Evolutionary conservation across 1,140 invertebrate genomes (phyloP), one percentile per base, ranked within the genome.

Genomic region (Hydropsyche tenuis): DNA sequence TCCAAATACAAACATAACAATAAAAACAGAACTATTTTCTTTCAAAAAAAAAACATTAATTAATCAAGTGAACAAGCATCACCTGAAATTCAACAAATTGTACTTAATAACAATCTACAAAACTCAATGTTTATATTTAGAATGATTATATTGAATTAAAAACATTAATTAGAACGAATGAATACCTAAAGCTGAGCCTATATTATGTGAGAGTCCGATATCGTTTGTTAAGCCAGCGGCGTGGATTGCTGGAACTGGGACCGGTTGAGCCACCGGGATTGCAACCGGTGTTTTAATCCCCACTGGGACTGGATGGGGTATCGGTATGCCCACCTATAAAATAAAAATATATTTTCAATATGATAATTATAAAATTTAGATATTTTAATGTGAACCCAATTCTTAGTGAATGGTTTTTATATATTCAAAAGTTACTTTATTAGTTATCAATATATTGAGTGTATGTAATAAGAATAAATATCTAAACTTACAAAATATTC

Each of bases 291-390:
- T 83, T 12, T 81, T 71, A 3, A 85, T 81, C 16, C 83, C 80
- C 0, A 85, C 83, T 37, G 84, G 82, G 78, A 83, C 84, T 7
- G 84, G 84, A 25, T 81, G 80, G 0, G 84, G 84, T 3, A 85
- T 80, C 22, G 84, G 84, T 0, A 85, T 79, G 60, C 83, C 84
- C 20, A 85, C 82, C 84, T 84, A 75, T 11, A 80, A 78, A 12
- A 51, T 16, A 51, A 3, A 51, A 20, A 51, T 51, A n/a, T 51
- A 16, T 16, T 37, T 51, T 51, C 14, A 16, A 20, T 5, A 51
- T 51, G 14, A 51, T 51, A 5, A 14, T 51, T 51, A 51, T 51
- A 16, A 51, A 51, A 16, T 16, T 5, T 5, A 51, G 3, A 5
- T 16, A n/a, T n/a, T n/a, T n/a, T n/a, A n/a, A n/a, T n/a, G n/a